Evolutionary conservation across 2,888 invertebrate genomes (phyloP).

Genomic region (Neoaliturus tenellus): DNA sequence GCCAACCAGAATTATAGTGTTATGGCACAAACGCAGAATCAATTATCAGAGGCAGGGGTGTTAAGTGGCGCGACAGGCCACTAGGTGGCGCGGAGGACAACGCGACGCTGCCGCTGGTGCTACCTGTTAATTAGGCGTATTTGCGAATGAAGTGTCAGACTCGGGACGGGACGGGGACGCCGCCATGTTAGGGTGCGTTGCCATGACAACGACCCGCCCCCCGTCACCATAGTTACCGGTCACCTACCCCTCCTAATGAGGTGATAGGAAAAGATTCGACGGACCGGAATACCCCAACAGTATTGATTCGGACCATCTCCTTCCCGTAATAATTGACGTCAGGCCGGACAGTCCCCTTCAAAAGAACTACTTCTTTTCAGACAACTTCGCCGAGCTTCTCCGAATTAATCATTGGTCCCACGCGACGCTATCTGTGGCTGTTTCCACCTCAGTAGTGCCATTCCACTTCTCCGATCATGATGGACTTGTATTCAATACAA

Average conservation of each 20-base stretch:
- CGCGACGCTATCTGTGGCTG: background rate
- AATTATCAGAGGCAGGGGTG: no score
- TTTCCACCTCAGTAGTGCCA: no score
- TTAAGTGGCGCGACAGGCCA: no score
- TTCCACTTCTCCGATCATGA: no score
- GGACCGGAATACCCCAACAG: slow-evolving; percentile 52
- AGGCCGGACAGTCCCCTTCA: slow-evolving; percentile 37
- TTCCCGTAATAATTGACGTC: slow-evolving; percentile 28
- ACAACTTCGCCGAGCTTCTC: slow-evolving; percentile 10
- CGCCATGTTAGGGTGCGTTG: background rate
- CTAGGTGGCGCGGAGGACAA: background rate
- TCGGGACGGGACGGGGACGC: background rate
- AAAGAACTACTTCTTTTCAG: slow-evolving; percentile 43
- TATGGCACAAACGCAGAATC: no score
- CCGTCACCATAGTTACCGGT: slow-evolving; percentile 55
- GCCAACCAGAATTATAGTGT: no score
- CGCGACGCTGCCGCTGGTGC: background rate
- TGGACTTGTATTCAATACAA: no score
- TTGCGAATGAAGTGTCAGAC: slow-evolving; percentile 24
- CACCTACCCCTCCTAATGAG: slow-evolving; percentile 54
- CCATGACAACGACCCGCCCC: slow-evolving; percentile 53
- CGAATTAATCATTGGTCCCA: slow-evolving; percentile 26
- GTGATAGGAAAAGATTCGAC: slow-evolving; percentile 55
- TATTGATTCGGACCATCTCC: background rate
- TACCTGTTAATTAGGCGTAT: background rate